A percentile compares a stretch with the other conserved stretches of the same genome.
These are phyloP conservation scores for Hipposideros armiger DNA, from an alignment of 2,113 vertebrate genomes.

Conservation along the genomic window DNA sequence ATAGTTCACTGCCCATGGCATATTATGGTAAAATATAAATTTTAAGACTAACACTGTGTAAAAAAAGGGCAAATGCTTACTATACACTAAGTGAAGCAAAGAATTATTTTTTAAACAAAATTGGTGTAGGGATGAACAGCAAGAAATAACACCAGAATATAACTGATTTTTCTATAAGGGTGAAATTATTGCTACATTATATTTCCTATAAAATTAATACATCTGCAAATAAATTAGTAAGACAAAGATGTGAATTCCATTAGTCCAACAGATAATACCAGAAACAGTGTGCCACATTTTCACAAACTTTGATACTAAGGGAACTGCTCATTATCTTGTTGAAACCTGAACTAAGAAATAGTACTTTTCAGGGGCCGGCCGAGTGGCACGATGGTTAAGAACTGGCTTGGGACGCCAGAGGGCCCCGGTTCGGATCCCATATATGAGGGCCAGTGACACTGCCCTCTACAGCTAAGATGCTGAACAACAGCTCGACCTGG, in stretches of 20 bases:
- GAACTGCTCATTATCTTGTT: neutral
- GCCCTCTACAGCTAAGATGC: no score
- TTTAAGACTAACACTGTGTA: neutral
- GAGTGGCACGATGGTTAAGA: no score
- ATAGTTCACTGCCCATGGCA: neutral
- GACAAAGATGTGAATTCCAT: neutral
- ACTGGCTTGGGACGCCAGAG: no score
- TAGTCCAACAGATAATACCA: constrained; percentile 38
- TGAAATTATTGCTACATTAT: neutral
- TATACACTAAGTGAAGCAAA: neutral
- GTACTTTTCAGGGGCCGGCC: no score
- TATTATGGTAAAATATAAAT: neutral
- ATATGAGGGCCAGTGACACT: no score
- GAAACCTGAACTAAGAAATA: neutral
- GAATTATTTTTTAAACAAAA: no score
- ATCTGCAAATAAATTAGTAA: constrained; percentile 43
- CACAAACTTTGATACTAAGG: constrained; percentile 13
- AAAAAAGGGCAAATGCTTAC: constrained; percentile 20
- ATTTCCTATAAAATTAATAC: constrained; percentile 43
- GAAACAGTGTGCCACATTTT: constrained; percentile 37
- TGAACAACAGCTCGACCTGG: no score
- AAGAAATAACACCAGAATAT: neutral
- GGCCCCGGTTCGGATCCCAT: no score
- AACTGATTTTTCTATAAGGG: neutral
- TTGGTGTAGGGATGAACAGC: neutral